Percentiles rank a stretch among this genome's conserved stretches.
Evolutionary conservation across 2,888 invertebrate species (phyloP).

Genomic region (Sipunculus nudus): DNA sequence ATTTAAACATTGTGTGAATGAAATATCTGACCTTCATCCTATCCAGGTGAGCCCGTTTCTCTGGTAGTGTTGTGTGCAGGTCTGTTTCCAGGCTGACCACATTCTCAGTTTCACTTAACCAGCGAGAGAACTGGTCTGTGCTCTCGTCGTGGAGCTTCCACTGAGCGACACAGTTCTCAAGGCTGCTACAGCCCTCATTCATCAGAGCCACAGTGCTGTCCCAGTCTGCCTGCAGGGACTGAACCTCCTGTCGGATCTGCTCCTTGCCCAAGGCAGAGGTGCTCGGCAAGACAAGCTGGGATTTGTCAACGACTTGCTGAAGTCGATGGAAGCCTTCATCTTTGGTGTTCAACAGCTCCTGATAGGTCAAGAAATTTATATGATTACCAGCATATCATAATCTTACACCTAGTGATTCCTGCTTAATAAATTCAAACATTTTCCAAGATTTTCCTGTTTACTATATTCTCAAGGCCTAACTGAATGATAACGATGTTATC

Average conservation of each 20-base stretch:
- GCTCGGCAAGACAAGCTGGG: conserved; percentile 73
- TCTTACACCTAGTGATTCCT: too few relatives aligned
- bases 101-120: conserved; percentile 81
- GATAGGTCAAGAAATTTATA: conserved; percentile 11
- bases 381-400: too few relatives aligned
- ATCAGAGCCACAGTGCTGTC: conserved; percentile 85
- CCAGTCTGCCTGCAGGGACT: conserved; percentile 84
- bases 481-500: too few relatives aligned
- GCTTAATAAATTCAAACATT: too few relatives aligned
- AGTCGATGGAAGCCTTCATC: conserved; percentile 50
- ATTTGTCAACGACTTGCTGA: conserved; percentile 51
- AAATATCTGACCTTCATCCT: conserved; percentile 56
- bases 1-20: too few relatives aligned
- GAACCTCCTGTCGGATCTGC: conserved; percentile 82
- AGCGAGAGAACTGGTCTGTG: conserved; percentile 78
- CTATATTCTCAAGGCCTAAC: too few relatives aligned
- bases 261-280: conserved; percentile 92
- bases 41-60: conserved; percentile 34
- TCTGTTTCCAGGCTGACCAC: conserved; percentile 85
- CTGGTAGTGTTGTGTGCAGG: conserved; percentile 41
- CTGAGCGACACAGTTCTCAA: conserved; percentile 86
- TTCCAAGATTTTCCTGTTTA: too few relatives aligned
- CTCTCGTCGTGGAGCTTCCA: conserved; percentile 95
- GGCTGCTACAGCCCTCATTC: conserved; percentile 74
- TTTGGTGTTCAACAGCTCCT: conserved; percentile 55